A percentile compares a stretch with the other conserved stretches of the same genome.
These are phyloP conservation scores for Caprella mutica DNA, from an alignment of 2,888 invertebrate species.

Conservation along the genomic window DNA sequence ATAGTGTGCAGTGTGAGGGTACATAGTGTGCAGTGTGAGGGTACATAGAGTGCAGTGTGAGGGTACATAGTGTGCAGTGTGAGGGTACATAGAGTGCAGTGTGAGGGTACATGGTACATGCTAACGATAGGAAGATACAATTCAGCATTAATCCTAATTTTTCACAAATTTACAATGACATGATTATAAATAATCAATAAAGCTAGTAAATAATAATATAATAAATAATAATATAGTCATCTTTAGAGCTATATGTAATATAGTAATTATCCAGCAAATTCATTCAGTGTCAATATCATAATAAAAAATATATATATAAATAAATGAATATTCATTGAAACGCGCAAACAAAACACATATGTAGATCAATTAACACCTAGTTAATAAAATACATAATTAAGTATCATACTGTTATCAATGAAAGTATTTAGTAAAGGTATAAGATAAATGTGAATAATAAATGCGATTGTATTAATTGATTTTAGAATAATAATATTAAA, in stretches of 20 bases:
- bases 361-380: not conserved
- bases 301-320: conserved; percentile 3
- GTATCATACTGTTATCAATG: not conserved
- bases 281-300: no score
- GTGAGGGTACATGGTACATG: no score
- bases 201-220: not conserved
- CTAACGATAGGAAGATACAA: no score
- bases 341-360: not conserved
- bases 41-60: no score
- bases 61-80: no score
- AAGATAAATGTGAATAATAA: not conserved
- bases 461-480: not conserved
- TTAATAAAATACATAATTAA: not conserved
- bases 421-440: not conserved
- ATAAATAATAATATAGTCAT: not conserved
- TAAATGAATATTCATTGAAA: not conserved
- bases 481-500: not conserved
- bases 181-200: no score
- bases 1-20: no score
- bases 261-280: no score
- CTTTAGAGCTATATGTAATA: not conserved
- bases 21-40: no score
- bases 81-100: no score
- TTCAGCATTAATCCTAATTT: no score
- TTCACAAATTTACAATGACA: no score